Conservation (phyloP, 1,140 invertebrate species). For the Drosophila seguyi region DNA sequence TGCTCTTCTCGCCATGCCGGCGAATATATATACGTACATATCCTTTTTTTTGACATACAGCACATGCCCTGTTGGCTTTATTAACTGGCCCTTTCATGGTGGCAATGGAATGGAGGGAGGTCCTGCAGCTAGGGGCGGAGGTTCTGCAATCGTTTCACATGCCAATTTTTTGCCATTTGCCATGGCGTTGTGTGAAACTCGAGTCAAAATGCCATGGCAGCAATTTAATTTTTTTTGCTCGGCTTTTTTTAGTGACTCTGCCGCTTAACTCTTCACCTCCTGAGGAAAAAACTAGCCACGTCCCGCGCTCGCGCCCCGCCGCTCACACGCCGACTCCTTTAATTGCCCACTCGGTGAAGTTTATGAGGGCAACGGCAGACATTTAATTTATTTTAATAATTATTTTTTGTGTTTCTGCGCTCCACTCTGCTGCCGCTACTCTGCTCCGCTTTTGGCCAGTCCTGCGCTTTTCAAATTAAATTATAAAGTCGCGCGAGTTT, state of each 20-base stretch:
- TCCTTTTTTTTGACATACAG: slow-evolving; percentile 43
- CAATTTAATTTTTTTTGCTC: slow-evolving; percentile 32
- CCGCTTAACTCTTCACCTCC: slow-evolving; percentile 45
- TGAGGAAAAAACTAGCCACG: slow-evolving; percentile 49
- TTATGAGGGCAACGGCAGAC: slow-evolving; percentile 77
- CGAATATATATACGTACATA: not conserved
- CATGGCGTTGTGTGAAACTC: slow-evolving; percentile 39
- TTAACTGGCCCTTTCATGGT: slow-evolving; percentile 66
- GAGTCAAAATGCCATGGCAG: slow-evolving; percentile 50
- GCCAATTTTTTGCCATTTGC: slow-evolving; percentile 41
- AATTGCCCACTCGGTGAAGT: slow-evolving; percentile 73
- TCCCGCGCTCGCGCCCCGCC: slow-evolving; percentile 4
- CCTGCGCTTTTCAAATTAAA: slow-evolving; percentile 77
- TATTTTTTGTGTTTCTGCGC: slow-evolving; percentile 53
- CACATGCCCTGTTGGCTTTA: slow-evolving; percentile 70
- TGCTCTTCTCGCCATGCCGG: not conserved
- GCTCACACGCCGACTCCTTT: slow-evolving; percentile 40
- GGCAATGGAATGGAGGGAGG: slow-evolving; percentile 11
- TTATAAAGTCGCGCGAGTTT: slow-evolving; percentile 71
- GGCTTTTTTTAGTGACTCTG: slow-evolving; percentile 10
- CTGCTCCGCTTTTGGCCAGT: slow-evolving; percentile 28
- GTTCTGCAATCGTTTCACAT: slow-evolving; percentile 38
- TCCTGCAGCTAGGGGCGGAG: not conserved
- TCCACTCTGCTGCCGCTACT: not conserved
- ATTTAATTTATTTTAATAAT: slow-evolving; percentile 84